Conservation (phyloP, 37 sponge, comb jelly and placozoan genomes). For the Cladorhizidae sp. region DNA sequence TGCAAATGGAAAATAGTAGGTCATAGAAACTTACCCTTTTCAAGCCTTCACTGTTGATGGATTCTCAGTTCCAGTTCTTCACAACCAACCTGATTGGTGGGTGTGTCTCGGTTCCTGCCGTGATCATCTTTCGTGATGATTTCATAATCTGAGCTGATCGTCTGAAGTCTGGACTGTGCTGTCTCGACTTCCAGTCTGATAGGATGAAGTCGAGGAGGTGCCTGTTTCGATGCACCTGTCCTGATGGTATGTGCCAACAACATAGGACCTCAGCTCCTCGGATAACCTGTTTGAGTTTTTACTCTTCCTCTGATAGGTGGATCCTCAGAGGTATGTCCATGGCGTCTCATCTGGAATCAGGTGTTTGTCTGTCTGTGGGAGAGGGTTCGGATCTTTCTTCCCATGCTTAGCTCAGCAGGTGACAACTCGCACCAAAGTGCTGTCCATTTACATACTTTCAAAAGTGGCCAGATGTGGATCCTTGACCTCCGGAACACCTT, state of each 20-base stretch:
- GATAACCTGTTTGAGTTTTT: neutral
- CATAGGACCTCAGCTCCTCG: neutral
- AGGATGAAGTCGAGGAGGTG: neutral
- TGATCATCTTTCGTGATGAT: neutral
- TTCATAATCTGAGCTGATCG: too few relatives aligned
- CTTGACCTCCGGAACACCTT: neutral
- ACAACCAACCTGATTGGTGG: too few relatives aligned
- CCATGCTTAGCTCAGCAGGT: constrained; percentile 37
- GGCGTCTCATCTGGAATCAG: constrained; percentile 22
- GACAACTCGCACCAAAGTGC: constrained; percentile 5
- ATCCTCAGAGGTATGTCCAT: neutral
- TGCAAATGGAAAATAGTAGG: too few relatives aligned
- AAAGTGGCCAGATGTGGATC: constrained; percentile 17
- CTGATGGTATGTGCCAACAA: constrained; percentile 13
- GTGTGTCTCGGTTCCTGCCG: neutral
- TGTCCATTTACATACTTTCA: neutral
- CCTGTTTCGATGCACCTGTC: constrained; percentile 7
- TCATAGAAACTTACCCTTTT: too few relatives aligned
- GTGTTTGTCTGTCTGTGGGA: constrained; percentile 11
- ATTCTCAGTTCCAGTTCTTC: too few relatives aligned
- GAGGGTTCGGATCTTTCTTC: neutral
- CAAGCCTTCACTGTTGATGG: too few relatives aligned
- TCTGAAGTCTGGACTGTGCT: neutral
- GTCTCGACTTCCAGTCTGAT: neutral
- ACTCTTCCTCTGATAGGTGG: neutral